Percentiles rank a stretch among this genome's conserved stretches.
These are phyloP conservation scores for Agrochola circellaris DNA, from an alignment of 2,888 invertebrate genomes.

Conservation along the genomic window DNA sequence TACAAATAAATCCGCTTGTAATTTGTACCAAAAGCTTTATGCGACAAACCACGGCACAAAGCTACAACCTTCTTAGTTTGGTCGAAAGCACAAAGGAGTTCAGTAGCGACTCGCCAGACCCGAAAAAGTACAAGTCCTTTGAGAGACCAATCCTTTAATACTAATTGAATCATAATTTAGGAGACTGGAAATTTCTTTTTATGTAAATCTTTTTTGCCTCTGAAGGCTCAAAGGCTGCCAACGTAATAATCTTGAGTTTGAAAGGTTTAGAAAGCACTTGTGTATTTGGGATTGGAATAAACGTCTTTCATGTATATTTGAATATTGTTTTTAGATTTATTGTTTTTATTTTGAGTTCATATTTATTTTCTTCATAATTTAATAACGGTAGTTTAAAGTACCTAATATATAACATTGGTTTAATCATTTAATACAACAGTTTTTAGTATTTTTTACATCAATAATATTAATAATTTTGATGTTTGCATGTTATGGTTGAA, in stretches of 20 bases:
- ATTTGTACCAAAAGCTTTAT: conserved; percentile 81
- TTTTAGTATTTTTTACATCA: not conserved
- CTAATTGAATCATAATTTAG: conserved; percentile 91
- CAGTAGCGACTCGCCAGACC: conserved; percentile 82
- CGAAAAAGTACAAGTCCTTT: conserved; percentile 88
- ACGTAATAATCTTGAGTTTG: conserved; percentile 85
- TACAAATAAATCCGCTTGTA: conserved; percentile 77
- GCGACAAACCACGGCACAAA: conserved; percentile 82
- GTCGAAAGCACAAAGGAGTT: conserved; percentile 87
- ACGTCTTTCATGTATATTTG: conserved; percentile 57
- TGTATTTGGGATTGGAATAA: conserved; percentile 79
- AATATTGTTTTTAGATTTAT: conserved; percentile 44
- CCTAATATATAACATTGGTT: not conserved
- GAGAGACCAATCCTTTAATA: conserved; percentile 89
- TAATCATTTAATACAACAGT: not conserved
- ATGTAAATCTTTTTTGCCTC: conserved; percentile 88
- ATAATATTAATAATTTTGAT: not conserved
- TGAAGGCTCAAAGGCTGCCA: conserved; percentile 82
- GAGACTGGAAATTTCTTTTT: conserved; percentile 89
- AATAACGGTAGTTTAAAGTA: not conserved
- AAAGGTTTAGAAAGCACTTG: conserved; percentile 78
- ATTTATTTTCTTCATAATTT: not conserved
- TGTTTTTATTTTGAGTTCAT: conserved; percentile 29
- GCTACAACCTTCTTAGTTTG: conserved; percentile 87
- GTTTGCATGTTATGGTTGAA: not conserved